Percentiles rank a stretch among this genome's conserved stretches.
Conservation (phyloP, 2,797 vertebrate genomes). For the Chaetodon trifasciatus region DNA sequence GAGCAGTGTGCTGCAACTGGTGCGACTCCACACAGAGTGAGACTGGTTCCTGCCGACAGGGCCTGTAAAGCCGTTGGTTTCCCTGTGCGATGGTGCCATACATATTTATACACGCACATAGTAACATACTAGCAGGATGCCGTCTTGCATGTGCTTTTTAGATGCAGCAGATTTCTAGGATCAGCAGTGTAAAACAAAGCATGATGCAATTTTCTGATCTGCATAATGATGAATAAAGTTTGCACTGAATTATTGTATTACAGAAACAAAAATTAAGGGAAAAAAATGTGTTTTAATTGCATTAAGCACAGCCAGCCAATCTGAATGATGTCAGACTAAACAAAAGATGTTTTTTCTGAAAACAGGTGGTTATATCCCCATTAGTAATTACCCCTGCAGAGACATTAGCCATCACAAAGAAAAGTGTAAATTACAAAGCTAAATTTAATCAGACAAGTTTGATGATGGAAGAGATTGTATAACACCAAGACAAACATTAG, state of each 20-base stretch:
- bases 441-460: not conserved
- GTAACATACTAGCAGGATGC: not conserved
- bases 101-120: constrained; percentile 35
- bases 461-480: not conserved
- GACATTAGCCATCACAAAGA: not conserved
- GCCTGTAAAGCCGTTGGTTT: constrained; percentile 75
- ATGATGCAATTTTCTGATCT: not conserved
- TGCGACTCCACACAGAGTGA: constrained; percentile 77
- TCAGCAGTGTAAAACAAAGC: not conserved
- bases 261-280: not conserved
- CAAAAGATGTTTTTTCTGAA: not conserved
- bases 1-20: constrained; percentile 74
- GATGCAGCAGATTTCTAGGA: not conserved
- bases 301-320: not conserved
- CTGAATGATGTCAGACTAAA: not conserved
- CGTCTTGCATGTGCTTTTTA: not conserved
- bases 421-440: not conserved
- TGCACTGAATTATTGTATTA: not conserved
- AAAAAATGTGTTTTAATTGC: not conserved
- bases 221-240: not conserved
- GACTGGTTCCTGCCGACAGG: constrained; percentile 85
- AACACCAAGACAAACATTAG: not conserved
- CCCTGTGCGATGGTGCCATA: constrained; percentile 86
- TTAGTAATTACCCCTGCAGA: not conserved
- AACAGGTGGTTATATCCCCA: not conserved